Conservation (phyloP, 35 echinoderm and acorn worm species). For the Anneissia japonica region DNA sequence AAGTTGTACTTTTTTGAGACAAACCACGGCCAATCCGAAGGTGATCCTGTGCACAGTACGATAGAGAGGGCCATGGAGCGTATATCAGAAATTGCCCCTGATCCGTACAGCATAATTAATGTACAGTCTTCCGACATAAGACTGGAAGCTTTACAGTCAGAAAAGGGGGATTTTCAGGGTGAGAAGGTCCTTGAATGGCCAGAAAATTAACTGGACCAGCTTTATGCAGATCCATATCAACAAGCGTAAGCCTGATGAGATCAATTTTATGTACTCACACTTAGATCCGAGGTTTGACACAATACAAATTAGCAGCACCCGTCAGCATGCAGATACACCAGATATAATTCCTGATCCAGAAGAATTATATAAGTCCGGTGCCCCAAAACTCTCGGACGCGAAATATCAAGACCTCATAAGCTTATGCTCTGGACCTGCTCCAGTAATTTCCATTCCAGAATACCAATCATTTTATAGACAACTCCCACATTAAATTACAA, state of each 20-base stretch:
- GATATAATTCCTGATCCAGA: neutral
- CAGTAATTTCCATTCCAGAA: conserved; percentile 19
- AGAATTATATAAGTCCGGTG: neutral
- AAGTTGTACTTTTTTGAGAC: conserved; percentile 47
- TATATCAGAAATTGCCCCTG: conserved; percentile 4
- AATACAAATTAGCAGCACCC: neutral
- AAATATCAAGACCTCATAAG: conserved; percentile 14
- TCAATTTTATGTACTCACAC: conserved; percentile 18
- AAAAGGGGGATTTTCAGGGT: conserved; percentile 15
- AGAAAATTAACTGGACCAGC: conserved; percentile 24
- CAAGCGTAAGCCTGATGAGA: neutral
- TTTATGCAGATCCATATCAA: conserved; percentile 14
- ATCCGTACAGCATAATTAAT: conserved; percentile 5
- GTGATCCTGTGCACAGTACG: conserved; percentile 65
- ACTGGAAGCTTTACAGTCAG: conserved; percentile 31
- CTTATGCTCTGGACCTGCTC: conserved; percentile 21
- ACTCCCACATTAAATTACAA: conserved; percentile 22
- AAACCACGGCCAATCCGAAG: conserved; percentile 61
- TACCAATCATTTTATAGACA: conserved; percentile 24
- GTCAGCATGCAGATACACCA: neutral
- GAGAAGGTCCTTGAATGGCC: conserved; percentile 3
- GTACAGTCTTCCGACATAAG: conserved; percentile 10
- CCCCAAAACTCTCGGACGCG: conserved; percentile 17
- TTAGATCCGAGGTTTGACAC: neutral
- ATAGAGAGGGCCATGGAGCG: conserved; percentile 30